Conservation (phyloP, 2,797 vertebrate genomes). For the Valencia hispanica region DNA sequence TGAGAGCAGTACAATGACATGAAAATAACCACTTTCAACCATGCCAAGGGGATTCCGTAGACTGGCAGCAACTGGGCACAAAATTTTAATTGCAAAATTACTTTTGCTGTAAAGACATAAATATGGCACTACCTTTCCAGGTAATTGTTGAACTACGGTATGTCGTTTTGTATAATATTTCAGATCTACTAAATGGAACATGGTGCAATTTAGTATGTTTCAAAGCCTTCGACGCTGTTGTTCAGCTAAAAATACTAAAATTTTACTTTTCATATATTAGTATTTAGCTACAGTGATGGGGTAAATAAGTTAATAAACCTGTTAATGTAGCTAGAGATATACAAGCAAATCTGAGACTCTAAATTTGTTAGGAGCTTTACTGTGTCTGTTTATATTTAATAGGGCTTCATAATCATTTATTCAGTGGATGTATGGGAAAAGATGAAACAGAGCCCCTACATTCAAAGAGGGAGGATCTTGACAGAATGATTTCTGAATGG, state of each 20-base stretch:
- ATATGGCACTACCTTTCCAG: background rate
- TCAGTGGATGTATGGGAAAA: slow-evolving; percentile 80
- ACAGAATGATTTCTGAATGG: slow-evolving; percentile 87
- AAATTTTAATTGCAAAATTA: slow-evolving; percentile 31
- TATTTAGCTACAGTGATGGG: background rate
- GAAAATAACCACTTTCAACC: slow-evolving; percentile 58
- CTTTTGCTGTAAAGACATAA: background rate
- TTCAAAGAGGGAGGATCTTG: slow-evolving; percentile 78
- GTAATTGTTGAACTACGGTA: background rate
- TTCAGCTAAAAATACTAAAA: background rate
- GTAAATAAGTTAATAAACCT: slow-evolving; percentile 8
- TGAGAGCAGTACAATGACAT: slow-evolving; percentile 67
- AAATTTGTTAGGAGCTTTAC: slow-evolving; percentile 65
- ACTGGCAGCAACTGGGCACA: slow-evolving; percentile 49
- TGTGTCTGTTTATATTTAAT: slow-evolving; percentile 71
- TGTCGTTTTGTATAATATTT: background rate
- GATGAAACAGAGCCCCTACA: slow-evolving; percentile 71
- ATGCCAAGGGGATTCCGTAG: slow-evolving; percentile 49
- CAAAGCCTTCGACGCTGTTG: background rate
- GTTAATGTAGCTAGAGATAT: background rate
- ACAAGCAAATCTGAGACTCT: slow-evolving; percentile 32
- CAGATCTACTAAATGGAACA: background rate
- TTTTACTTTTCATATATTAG: background rate
- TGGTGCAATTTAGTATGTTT: background rate
- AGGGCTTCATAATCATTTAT: slow-evolving; percentile 78